Base-by-base conservation (phyloP, 92 coral and sea anemone species). In the Actinostola sp. region DNA sequence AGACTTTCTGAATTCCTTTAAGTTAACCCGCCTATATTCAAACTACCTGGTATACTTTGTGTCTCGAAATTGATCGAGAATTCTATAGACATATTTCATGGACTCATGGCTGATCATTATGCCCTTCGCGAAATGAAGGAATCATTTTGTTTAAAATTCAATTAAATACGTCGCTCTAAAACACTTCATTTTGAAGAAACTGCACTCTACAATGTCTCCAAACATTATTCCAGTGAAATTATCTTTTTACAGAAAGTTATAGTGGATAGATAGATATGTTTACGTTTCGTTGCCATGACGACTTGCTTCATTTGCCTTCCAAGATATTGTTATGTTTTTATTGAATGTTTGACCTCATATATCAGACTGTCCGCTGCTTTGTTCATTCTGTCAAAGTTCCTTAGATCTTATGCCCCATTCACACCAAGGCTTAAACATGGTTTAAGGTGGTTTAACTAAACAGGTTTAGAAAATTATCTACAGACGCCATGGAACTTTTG, bases 241-340 rank as follows among this genome's bases (percentile, higher is more conserved):
- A 15, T 1, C 1, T 25, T 16, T 16, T 13, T 13, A 1, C 6
- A 9, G 59, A 13, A 25, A 10, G 31, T 9, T 23, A 15, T 23
- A 23, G 30, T 53, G 59, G 21, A 21, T 36, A 52, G 3, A 25
- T 21, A 32, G 32, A 21, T 36, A 38, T 34, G 77, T 71, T 71
- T 71, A 71, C 66, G 24, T 58, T 71, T 71, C 2, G 77, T 71
- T 27, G 50, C 66, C 43, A 71, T 56, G 32, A 38, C 66, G 35
- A 58, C 77, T 0, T 3, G 34, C 35, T 7, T 27, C 63, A 57
- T 57, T 30, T 27, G 13, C 31, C 12, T 30, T 27, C 21, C 15
- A 4, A 36, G 39, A 5, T 20, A 8, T 53, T 53, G 60, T 53
- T 53, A 20, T 20, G 31, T 15, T 13, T 5, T 57, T 3, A 12